phyloP scores from a whole-genome alignment of 2,888 invertebrate species.

The Scaeva pyrastri region DNA sequence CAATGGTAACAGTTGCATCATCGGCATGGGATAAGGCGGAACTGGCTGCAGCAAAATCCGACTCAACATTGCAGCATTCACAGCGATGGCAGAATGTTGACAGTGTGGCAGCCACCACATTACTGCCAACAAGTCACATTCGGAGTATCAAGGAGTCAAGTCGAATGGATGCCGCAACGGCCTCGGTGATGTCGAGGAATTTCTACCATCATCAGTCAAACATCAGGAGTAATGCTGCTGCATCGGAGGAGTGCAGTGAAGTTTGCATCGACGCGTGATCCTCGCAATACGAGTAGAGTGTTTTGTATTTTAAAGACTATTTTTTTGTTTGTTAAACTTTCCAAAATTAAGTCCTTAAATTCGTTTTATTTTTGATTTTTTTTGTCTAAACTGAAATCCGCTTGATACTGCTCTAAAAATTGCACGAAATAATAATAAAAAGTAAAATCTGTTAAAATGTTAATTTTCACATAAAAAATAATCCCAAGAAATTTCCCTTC shows the following conservation, averaged over 20 bases:
- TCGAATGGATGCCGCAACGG: slow-evolving; percentile 47
- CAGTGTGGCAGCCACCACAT: slow-evolving; percentile 62
- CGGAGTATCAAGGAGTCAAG: slow-evolving; percentile 65
- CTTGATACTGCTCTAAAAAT: slow-evolving; percentile 25
- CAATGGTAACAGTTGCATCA: slow-evolving; percentile 56
- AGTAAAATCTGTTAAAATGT: too few relatives aligned
- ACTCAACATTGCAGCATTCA: slow-evolving; percentile 51
- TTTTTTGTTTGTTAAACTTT: slow-evolving; percentile 14
- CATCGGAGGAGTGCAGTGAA: slow-evolving; percentile 45
- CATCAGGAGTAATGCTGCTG: slow-evolving; percentile 6
- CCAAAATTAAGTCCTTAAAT: neutral
- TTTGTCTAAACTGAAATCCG: neutral
- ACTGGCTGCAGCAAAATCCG: slow-evolving; percentile 58
- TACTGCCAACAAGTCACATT: slow-evolving; percentile 74
- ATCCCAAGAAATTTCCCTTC: neutral
- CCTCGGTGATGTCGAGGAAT: slow-evolving; percentile 36
- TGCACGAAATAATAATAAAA: slow-evolving; percentile 25
- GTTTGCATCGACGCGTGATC: slow-evolving; percentile 71
- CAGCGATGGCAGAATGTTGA: slow-evolving; percentile 70
- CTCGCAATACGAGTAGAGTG: slow-evolving; percentile 35
- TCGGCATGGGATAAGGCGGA: slow-evolving; percentile 80
- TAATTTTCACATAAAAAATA: neutral
- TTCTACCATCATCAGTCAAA: slow-evolving; percentile 34
- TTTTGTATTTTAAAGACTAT: slow-evolving; percentile 3
- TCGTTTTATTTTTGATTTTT: neutral